These are phyloP conservation scores for Paracanthobrama guichenoti DNA, from an alignment of 2,113 vertebrate species.

Conservation along the genomic window DNA sequence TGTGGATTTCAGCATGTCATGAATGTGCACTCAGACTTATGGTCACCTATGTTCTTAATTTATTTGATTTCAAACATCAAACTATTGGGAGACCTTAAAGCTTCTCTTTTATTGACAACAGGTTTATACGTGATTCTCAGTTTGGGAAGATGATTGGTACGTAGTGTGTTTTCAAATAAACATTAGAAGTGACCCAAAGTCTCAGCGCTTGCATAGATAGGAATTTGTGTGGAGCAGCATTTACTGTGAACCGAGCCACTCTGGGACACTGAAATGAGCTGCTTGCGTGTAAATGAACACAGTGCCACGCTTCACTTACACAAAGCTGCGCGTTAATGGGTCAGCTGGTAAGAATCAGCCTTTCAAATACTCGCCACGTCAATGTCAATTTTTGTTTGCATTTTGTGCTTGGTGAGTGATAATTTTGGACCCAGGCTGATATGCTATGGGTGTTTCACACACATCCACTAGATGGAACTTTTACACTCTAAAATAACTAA, in stretches of 20 bases:
- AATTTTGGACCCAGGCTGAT: neutral
- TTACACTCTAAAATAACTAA: neutral
- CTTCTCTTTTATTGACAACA: neutral
- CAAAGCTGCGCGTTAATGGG: neutral
- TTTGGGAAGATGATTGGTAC: neutral
- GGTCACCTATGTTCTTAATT: neutral
- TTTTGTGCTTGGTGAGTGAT: neutral
- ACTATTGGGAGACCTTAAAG: neutral
- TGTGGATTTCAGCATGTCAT: too few relatives aligned
- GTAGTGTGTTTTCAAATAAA: neutral
- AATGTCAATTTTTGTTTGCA: neutral
- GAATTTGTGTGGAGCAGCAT: neutral
- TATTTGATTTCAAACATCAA: neutral
- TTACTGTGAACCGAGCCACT: neutral
- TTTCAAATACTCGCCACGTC: neutral
- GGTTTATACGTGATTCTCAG: neutral
- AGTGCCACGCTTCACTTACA: neutral
- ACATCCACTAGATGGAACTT: neutral
- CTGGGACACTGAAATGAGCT: too few relatives aligned
- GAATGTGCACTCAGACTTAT: too few relatives aligned
- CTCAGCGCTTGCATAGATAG: neutral
- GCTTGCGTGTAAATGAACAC: neutral
- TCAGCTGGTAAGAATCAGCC: neutral
- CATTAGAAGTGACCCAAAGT: neutral
- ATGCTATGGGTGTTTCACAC: neutral